Percentiles rank a stretch among this genome's conserved stretches.
phyloP scores from a whole-genome alignment of 2,113 vertebrate genomes.

The Aptenodytes forsteri region DNA sequence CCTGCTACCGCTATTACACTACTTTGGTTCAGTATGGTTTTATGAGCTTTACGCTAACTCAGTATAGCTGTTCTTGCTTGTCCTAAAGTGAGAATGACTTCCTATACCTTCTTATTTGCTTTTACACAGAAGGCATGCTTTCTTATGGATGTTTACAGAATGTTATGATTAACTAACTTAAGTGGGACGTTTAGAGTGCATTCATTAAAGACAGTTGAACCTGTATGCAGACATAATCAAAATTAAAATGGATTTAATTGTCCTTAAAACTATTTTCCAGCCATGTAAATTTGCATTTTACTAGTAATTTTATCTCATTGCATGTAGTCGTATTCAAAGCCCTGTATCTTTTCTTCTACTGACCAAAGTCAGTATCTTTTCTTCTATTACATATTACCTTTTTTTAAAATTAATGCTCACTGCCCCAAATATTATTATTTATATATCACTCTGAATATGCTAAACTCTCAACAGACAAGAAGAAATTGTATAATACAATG shows the following conservation, averaged over 20 bases:
- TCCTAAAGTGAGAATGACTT: neutral
- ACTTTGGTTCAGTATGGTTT: neutral
- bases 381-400: neutral
- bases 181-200: neutral
- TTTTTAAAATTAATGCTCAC: rapidly evolving
- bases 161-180: neutral
- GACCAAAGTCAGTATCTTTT: neutral
- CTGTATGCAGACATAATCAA: neutral
- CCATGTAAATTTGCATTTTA: neutral
- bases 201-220: neutral
- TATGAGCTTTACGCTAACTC: neutral
- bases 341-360: neutral
- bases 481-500: neutral
- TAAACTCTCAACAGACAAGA: neutral
- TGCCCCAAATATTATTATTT: neutral
- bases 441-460: neutral
- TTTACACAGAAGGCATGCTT: neutral
- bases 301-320: neutral
- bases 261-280: neutral
- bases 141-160: neutral
- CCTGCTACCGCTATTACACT: neutral
- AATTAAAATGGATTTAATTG: neutral
- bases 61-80: neutral
- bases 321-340: neutral
- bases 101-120: neutral